phyloP scores from a whole-genome alignment of 1,140 invertebrate genomes.

The Temnothorax curvispinosus region DNA sequence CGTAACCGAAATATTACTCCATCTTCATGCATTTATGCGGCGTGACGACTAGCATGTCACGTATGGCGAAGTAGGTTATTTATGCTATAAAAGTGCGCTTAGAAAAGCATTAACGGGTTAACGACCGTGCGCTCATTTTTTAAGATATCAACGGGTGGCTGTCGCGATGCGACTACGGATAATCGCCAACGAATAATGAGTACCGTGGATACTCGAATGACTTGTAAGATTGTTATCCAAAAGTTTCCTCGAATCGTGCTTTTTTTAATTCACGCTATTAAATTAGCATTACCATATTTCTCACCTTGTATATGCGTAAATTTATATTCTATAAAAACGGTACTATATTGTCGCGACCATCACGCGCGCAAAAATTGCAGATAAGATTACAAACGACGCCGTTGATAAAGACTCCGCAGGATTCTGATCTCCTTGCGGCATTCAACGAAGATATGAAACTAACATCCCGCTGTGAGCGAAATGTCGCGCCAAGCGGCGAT shows the following conservation, averaged over 20 bases:
- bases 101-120: constrained; percentile 39
- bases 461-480: background rate
- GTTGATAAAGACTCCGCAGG: background rate
- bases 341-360: background rate
- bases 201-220: background rate
- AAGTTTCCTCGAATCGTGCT: background rate
- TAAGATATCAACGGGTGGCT: background rate
- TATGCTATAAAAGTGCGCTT: constrained; percentile 25
- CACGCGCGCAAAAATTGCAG: background rate
- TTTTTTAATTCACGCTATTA: background rate
- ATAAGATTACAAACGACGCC: background rate
- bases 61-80: constrained; percentile 12
- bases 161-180: background rate
- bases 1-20: constrained; percentile 37
- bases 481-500: constrained; percentile 17
- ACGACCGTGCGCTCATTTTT: constrained; percentile 9
- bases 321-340: background rate
- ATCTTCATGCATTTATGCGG: constrained; percentile 27
- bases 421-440: background rate
- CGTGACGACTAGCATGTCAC: background rate
- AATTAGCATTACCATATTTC: background rate
- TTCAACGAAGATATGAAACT: constrained; percentile 15
- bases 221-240: background rate
- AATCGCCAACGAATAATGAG: background rate
- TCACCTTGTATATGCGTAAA: background rate